These are phyloP conservation scores for Conops quadrifasciatus DNA, from an alignment of 2,888 invertebrate genomes.

Conservation along the genomic window DNA sequence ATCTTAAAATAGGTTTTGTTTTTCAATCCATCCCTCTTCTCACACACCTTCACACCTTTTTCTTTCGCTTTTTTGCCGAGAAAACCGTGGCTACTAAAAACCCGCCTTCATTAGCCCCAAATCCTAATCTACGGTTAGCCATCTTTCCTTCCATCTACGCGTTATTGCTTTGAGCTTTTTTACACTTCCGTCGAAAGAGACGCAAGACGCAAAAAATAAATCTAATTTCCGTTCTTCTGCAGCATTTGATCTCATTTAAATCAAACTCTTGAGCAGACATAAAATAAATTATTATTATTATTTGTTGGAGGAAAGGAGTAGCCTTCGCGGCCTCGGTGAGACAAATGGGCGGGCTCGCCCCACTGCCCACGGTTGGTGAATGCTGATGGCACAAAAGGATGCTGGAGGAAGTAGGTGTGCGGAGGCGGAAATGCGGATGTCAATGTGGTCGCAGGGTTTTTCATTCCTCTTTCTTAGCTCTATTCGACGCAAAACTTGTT, in stretches of 20 bases:
- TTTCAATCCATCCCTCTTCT: too few species aligned
- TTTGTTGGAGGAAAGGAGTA: not conserved
- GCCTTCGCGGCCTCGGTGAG: too few species aligned
- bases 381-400: not conserved
- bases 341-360: too few species aligned
- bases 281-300: constrained; percentile 24
- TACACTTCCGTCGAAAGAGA: constrained; percentile 16
- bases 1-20: too few species aligned
- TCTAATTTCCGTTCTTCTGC: constrained; percentile 47
- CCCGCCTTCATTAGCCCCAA: too few species aligned
- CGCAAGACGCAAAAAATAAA: constrained; percentile 43
- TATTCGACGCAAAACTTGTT: constrained; percentile 14
- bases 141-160: too few species aligned
- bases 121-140: too few species aligned
- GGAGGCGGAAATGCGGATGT: not conserved
- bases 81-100: too few species aligned
- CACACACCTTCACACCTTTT: too few species aligned
- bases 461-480: not conserved
- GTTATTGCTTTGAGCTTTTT: constrained; percentile 27
- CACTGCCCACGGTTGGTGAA: too few species aligned
- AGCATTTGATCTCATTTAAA: constrained; percentile 47
- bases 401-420: not conserved
- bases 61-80: too few species aligned
- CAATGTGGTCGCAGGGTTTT: not conserved
- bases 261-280: constrained; percentile 37